Base-by-base conservation (phyloP, 2,113 vertebrate species). In the Aspidoscelis tigris region DNA sequence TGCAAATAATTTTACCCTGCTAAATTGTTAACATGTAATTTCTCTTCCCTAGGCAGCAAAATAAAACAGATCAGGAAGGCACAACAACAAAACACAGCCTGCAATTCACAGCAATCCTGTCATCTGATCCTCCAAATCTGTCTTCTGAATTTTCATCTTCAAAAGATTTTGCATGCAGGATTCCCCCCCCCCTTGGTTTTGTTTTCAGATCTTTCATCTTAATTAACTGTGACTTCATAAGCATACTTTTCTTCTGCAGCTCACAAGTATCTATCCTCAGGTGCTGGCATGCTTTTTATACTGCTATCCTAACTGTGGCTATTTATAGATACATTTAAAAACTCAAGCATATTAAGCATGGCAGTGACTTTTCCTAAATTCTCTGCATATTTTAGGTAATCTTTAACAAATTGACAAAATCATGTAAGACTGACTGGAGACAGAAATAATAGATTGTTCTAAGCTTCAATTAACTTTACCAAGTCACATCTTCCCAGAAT, bases 1-100 rank as follows among this genome's bases (percentile, higher is more conserved):
- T 61, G 66, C 86, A 87, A 92, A 86, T 87, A 89, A 89, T 92
- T 72, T 88, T 87, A 88, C 76, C 16, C 41, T 88, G 81, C 7
- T 76, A 90, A 92, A 92, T 43, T 73, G 7, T 79, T 86, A 78
- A 69, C 3, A 21, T 80, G 4, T 73, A 77, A 39, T 90, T 89
- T 90, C 76, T 80, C 73, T 90, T 89, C 87, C 88, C 39, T 80
- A 80, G 76, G 44, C 68, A 85, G 53, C 24, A 86, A 71, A 86
- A 77, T 81, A 86, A 87, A 81, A 87, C 7, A 50, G 92, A 88
- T 77, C 83, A 73, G 83, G 78, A 87, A 90, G 53, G 2, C 90
- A 68, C 65, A 84, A 83, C 65, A 90, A 90, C 78, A 2, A 82
- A 84, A 85, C 66, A 84, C 2, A 87, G 39, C n/a, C 33, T 81